Conservation (phyloP, 1,140 invertebrate species). For the Conus ventricosus region DNA sequence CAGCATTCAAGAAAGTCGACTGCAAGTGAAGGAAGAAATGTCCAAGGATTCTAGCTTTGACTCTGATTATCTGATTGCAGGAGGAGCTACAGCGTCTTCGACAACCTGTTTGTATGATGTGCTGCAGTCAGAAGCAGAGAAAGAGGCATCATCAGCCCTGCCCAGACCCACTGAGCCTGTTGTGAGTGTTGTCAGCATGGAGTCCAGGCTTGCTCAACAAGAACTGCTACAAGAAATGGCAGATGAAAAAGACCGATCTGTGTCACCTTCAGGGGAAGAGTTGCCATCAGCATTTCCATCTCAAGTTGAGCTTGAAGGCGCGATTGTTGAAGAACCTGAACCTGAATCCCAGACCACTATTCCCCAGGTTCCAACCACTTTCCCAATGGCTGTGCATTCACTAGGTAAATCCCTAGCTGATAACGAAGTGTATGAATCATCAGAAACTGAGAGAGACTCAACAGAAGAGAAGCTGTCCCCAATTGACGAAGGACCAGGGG, state of each 20-base stretch:
- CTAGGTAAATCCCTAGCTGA: slow-evolving; percentile 63
- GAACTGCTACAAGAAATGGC: slow-evolving; percentile 64
- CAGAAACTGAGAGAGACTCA: slow-evolving; percentile 68
- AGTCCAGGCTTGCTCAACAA: slow-evolving; percentile 67
- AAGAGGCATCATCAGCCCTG: slow-evolving; percentile 23
- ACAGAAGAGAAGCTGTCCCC: slow-evolving; percentile 69
- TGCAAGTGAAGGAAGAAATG: slow-evolving; percentile 51
- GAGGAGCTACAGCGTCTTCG: neutral
- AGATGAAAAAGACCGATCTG: slow-evolving; percentile 66
- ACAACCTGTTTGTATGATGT: neutral
- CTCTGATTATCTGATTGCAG: slow-evolving; percentile 35
- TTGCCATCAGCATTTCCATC: slow-evolving; percentile 56
- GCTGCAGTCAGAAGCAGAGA: slow-evolving; percentile 17
- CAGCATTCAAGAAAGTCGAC: slow-evolving; percentile 62
- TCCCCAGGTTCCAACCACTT: slow-evolving; percentile 49
- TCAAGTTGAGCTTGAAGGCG: slow-evolving; percentile 52
- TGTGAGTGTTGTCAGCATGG: slow-evolving; percentile 61
- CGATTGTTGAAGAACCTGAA: slow-evolving; percentile 28
- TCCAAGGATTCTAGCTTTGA: slow-evolving; percentile 39
- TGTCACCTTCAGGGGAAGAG: slow-evolving; percentile 64
- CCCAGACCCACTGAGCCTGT: slow-evolving; percentile 30
- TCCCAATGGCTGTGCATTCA: slow-evolving; percentile 62
- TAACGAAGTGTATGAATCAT: slow-evolving; percentile 69
- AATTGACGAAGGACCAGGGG: slow-evolving; percentile 62
- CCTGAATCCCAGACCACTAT: slow-evolving; percentile 31